Percentiles rank a stretch among this genome's conserved stretches.
These are phyloP conservation scores for Furcula furcula DNA, from an alignment of 2,888 invertebrate genomes.

Conservation along the genomic window DNA sequence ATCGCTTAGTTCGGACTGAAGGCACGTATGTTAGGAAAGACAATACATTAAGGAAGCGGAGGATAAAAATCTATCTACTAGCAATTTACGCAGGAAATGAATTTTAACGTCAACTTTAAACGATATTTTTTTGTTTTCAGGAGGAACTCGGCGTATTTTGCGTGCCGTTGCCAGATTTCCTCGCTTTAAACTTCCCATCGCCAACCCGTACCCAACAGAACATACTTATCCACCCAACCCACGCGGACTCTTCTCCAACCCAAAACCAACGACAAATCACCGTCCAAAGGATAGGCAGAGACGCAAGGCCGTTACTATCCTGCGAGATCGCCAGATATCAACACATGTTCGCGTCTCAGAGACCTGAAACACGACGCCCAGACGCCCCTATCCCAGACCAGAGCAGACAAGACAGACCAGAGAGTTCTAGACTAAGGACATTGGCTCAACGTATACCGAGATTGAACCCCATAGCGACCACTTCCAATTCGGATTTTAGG, in stretches of 20 bases:
- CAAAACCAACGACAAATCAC: conserved; percentile 71
- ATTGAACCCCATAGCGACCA: conserved; percentile 44
- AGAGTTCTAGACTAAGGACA: conserved; percentile 51
- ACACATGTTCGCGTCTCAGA: conserved; percentile 62
- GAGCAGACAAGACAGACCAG: conserved; percentile 44
- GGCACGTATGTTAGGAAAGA: too few relatives aligned
- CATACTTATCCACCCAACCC: conserved; percentile 44
- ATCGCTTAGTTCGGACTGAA: too few relatives aligned
- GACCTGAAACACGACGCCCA: conserved; percentile 34
- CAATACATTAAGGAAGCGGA: too few relatives aligned
- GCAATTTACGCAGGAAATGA: too few relatives aligned
- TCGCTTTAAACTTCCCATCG: conserved; percentile 59
- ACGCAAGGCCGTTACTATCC: conserved; percentile 76
- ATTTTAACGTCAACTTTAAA: too few relatives aligned
- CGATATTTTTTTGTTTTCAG: too few relatives aligned
- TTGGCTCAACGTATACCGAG: conserved; percentile 63
- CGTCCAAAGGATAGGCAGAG: conserved; percentile 80
- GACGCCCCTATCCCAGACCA: conserved; percentile 43
- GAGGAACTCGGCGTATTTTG: conserved; percentile 73
- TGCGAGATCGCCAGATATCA: conserved; percentile 76
- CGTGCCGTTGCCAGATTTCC: conserved; percentile 67
- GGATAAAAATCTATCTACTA: too few relatives aligned
- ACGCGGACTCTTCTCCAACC: conserved; percentile 33
- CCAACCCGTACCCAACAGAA: conserved; percentile 37
- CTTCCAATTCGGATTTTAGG: conserved; percentile 42